phyloP scores from a whole-genome alignment of 2,113 vertebrate genomes.

The Zapornia atra region DNA sequence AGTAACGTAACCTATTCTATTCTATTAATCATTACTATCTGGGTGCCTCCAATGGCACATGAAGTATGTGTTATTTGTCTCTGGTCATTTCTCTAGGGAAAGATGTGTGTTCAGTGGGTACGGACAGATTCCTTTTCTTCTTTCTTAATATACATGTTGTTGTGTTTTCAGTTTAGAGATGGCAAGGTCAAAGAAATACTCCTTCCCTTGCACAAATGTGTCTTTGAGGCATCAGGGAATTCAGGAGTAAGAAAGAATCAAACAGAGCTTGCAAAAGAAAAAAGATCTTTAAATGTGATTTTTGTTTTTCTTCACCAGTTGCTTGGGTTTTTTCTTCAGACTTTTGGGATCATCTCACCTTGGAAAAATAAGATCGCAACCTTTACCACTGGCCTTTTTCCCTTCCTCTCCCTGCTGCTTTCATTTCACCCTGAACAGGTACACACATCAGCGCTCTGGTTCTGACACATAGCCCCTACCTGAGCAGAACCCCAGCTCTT shows the following conservation, averaged over 20 bases:
- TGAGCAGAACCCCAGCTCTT: background rate
- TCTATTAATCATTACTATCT: constrained; percentile 37
- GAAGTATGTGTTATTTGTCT: constrained; percentile 33
- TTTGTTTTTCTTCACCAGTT: background rate
- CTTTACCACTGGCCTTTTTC: background rate
- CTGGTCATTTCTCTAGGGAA: constrained; percentile 21
- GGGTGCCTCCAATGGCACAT: background rate
- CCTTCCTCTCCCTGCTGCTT: background rate
- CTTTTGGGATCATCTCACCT: background rate
- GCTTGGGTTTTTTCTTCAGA: background rate
- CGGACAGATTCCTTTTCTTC: constrained; percentile 38
- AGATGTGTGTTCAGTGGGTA: constrained; percentile 16
- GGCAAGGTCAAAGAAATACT: constrained; percentile 64
- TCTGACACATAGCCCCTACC: fast-evolving
- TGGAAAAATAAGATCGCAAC: background rate
- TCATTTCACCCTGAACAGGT: background rate
- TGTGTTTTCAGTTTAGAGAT: constrained; percentile 33
- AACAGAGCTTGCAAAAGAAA: background rate
- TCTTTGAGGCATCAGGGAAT: constrained; percentile 22
- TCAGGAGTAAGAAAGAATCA: background rate
- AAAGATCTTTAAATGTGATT: background rate
- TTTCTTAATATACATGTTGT: constrained; percentile 59
- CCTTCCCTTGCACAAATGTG: constrained; percentile 52
- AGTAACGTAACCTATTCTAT: background rate
- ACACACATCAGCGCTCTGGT: background rate